Evolutionary conservation across 2,113 vertebrate genomes (phyloP).

Genomic region (Phalacrocorax pelagicus): DNA sequence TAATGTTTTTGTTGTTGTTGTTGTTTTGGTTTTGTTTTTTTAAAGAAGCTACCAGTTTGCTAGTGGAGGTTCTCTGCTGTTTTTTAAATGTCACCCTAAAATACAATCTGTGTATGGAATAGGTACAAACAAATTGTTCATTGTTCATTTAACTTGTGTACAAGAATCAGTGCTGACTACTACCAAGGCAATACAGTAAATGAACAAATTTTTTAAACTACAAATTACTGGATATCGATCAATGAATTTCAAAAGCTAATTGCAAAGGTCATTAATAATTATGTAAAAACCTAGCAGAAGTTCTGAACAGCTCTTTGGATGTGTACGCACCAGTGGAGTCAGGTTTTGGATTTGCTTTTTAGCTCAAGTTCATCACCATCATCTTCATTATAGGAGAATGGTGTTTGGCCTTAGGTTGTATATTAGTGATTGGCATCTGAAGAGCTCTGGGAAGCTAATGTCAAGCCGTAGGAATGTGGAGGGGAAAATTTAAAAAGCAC

Average conservation of each 20-base stretch:
- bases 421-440: conserved; percentile 16
- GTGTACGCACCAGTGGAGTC: background rate
- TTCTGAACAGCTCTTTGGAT: background rate
- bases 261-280: conserved; percentile 13
- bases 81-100: conserved; percentile 1
- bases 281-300: conserved; percentile 21
- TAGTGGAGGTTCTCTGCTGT: background rate
- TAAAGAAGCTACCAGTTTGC: background rate
- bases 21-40: background rate
- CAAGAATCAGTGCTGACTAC: conserved; percentile 41
- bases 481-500: conserved; percentile 38
- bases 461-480: conserved; percentile 39
- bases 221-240: background rate
- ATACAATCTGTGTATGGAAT: background rate
- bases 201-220: background rate
- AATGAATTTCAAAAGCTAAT: conserved; percentile 14
- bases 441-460: conserved; percentile 31
- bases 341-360: conserved; percentile 8
- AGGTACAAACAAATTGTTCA: conserved; percentile 34
- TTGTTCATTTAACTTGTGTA: background rate
- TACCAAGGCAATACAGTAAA: conserved; percentile 37
- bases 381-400: background rate
- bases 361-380: conserved; percentile 8
- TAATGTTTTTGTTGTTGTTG: background rate
- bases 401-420: conserved; percentile 32